Evolutionary conservation across 2,888 invertebrate species (phyloP).

Genomic region (Harpalus rubripes): DNA sequence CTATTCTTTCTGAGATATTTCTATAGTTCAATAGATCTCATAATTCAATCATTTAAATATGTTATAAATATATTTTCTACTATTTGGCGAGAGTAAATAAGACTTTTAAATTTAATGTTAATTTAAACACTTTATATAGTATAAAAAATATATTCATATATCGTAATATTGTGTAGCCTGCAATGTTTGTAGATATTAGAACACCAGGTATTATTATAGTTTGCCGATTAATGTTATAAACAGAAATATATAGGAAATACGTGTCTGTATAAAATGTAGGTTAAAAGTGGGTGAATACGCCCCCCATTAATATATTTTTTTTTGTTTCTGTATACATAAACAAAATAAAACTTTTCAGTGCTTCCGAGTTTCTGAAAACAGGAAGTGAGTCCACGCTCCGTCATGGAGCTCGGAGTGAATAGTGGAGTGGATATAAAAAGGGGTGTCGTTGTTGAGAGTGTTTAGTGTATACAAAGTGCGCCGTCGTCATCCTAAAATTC

Average conservation of each 20-base stretch:
- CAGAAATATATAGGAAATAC: not conserved
- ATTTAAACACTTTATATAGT: too few relatives aligned
- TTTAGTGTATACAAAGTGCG: slow-evolving; percentile 65
- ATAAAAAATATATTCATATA: too few relatives aligned
- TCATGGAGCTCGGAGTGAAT: not conserved
- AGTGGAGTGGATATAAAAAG: slow-evolving; percentile 28
- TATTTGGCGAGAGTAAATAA: too few relatives aligned
- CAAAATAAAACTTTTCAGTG: not conserved
- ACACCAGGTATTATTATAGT: too few relatives aligned
- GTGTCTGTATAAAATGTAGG: not conserved
- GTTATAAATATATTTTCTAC: too few relatives aligned
- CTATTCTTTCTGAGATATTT: too few relatives aligned
- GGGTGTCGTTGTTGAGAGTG: slow-evolving; percentile 43
- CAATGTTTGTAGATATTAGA: too few relatives aligned
- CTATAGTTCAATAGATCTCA: too few relatives aligned
- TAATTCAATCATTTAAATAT: too few relatives aligned
- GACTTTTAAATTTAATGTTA: too few relatives aligned
- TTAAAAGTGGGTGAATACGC: slow-evolving; percentile 25
- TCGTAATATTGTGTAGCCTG: too few relatives aligned
- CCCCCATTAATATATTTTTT: slow-evolving; percentile 18
- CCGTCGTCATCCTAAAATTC: slow-evolving; percentile 56
- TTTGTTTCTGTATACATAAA: slow-evolving; percentile 13
- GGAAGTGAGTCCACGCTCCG: not conserved
- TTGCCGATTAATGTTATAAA: too few relatives aligned
- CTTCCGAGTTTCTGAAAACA: not conserved